Conservation (phyloP, 2,797 vertebrate genomes). For the Spinus olivaceus region DNA sequence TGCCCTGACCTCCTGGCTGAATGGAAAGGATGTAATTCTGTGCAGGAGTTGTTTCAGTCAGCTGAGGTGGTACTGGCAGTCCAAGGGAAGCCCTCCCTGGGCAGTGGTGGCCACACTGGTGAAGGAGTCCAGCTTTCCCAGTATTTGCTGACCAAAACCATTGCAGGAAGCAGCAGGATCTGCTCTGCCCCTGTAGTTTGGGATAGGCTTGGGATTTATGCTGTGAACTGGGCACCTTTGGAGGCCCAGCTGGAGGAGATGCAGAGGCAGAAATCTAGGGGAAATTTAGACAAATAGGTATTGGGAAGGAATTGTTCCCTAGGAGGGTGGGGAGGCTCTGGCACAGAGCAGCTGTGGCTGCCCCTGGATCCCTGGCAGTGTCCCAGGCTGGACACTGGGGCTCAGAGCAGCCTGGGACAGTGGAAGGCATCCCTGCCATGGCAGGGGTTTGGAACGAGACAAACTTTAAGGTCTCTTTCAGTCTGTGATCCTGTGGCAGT, state of each 20-base stretch:
- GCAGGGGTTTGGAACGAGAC: background rate
- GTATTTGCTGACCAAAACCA: accelerated
- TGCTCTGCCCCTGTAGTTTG: background rate
- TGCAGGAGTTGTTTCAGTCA: background rate
- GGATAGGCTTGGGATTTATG: background rate
- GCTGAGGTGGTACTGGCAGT: background rate
- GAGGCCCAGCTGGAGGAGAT: background rate
- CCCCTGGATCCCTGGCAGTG: background rate
- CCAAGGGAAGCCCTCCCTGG: background rate
- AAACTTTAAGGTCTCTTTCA: background rate
- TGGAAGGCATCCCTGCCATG: background rate
- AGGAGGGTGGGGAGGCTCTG: accelerated
- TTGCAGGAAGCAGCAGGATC: background rate
- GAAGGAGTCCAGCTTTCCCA: background rate
- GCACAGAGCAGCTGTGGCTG: background rate
- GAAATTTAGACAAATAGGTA: background rate
- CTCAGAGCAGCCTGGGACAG: background rate
- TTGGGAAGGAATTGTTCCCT: background rate
- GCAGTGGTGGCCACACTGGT: background rate
- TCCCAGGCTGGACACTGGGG: accelerated
- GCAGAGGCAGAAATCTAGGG: background rate
- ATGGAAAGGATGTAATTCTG: background rate
- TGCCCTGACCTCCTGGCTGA: background rate
- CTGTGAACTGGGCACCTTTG: background rate
- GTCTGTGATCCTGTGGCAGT: background rate